Conservation (phyloP, 1,140 invertebrate species). For the Panagrolaimus sp. region DNA sequence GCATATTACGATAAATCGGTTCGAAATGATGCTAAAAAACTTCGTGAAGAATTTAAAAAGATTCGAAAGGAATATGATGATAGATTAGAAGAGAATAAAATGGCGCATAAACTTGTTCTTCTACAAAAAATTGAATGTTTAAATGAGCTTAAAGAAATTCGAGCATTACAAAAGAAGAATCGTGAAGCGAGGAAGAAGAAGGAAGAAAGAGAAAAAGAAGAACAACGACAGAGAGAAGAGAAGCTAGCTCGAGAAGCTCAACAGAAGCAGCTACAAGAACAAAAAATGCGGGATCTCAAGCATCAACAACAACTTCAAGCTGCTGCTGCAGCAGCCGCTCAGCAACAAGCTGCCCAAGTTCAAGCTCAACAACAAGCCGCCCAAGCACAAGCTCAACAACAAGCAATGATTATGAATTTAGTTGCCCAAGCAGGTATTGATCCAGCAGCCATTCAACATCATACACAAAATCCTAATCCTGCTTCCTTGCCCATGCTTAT, state of each 20-base stretch:
- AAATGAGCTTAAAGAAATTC: no score
- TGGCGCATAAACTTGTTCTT: no score
- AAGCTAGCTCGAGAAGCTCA: neutral
- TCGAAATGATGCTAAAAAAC: no score
- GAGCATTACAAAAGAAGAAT: no score
- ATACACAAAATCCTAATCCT: neutral
- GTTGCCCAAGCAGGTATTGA: neutral
- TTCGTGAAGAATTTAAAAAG: no score
- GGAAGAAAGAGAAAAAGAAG: neutral
- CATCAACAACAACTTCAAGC: neutral
- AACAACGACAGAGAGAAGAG: neutral
- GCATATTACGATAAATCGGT: no score
- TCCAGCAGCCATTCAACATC: no score
- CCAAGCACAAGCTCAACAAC: neutral
- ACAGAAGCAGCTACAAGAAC: neutral
- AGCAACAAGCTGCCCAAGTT: neutral
- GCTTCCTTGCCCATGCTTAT: neutral
- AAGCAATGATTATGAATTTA: neutral
- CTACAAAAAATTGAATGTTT: no score
- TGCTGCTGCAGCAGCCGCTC: neutral
- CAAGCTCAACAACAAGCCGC: neutral
- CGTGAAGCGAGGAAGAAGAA: no score
- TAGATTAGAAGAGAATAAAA: no score
- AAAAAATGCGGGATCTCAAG: neutral
- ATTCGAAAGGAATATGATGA: no score